phyloP scores from a whole-genome alignment of 2,888 invertebrate genomes.

The Helicoverpa assulta region DNA sequence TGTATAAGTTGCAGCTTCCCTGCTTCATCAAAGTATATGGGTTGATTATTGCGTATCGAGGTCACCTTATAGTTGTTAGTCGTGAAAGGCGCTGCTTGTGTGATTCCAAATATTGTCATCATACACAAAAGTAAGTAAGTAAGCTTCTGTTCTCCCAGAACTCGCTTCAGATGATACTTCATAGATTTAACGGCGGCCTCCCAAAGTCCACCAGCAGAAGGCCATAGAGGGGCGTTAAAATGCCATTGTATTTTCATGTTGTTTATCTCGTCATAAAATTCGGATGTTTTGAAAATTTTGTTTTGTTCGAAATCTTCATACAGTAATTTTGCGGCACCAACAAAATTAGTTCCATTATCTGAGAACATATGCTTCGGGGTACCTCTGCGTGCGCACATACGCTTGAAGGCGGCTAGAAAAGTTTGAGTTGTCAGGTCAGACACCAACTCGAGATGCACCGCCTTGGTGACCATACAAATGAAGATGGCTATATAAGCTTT shows the following conservation, averaged over 20 bases:
- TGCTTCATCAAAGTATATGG: constrained; percentile 47
- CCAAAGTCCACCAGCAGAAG: constrained; percentile 10
- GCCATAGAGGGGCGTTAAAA: constrained; percentile 7
- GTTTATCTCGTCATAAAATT: constrained; percentile 2
- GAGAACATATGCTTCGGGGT: constrained; percentile 1
- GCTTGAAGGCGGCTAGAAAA: constrained; percentile 3
- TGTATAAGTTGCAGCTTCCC: constrained; percentile 37
- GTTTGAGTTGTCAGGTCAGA: constrained; percentile 13
- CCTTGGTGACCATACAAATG: constrained; percentile 30
- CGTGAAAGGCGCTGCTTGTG: not conserved
- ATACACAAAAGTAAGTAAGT: not conserved
- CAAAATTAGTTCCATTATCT: constrained; percentile 7
- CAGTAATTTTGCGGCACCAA: constrained; percentile 5
- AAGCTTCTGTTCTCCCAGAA: constrained; percentile 21
- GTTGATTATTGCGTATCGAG: constrained; percentile 20
- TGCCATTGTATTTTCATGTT: constrained; percentile 3
- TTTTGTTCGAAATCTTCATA: constrained; percentile 3
- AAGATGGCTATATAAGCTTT: constrained; percentile 25
- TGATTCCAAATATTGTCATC: not conserved
- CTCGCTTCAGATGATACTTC: constrained; percentile 18
- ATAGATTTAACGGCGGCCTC: constrained; percentile 14
- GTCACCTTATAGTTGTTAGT: constrained; percentile 6
- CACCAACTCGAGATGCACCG: constrained; percentile 33
- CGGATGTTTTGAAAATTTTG: constrained; percentile 1
- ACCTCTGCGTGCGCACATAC: constrained; percentile 9